Conservation (phyloP, 2,113 vertebrate species). For the Capricornis sumatraensis region DNA sequence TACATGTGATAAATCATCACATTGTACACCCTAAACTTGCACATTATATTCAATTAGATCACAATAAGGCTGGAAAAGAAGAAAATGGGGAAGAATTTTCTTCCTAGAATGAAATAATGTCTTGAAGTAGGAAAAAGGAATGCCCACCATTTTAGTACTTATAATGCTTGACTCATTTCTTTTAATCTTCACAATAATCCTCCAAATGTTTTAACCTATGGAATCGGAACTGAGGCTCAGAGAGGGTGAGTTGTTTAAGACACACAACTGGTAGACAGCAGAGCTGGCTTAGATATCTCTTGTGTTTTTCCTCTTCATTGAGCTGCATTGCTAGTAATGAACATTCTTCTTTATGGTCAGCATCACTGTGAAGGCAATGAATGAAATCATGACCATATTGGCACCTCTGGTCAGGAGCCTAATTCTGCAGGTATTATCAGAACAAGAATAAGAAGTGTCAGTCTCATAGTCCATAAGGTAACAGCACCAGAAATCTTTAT, state of each 20-base stretch:
- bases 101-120: not conserved
- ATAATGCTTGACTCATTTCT: not conserved
- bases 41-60: not conserved
- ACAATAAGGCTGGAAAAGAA: not conserved
- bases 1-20: not conserved
- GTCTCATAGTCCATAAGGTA: not conserved
- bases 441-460: not conserved
- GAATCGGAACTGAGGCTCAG: not conserved
- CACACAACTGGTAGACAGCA: not conserved
- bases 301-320: no score
- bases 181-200: not conserved
- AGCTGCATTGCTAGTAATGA: not conserved
- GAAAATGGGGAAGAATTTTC: not conserved
- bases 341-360: not conserved
- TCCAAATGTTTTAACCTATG: not conserved
- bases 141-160: not conserved
- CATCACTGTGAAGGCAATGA: not conserved
- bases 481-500: not conserved
- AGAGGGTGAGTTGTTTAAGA: not conserved
- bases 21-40: not conserved
- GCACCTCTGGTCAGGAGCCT: not conserved
- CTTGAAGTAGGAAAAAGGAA: not conserved
- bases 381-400: not conserved
- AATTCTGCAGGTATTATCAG: not conserved
- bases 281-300: not conserved